Percentiles rank a stretch among this genome's conserved stretches.
Conservation (phyloP, 2,113 vertebrate genomes). For the Cavia porcellus region DNA sequence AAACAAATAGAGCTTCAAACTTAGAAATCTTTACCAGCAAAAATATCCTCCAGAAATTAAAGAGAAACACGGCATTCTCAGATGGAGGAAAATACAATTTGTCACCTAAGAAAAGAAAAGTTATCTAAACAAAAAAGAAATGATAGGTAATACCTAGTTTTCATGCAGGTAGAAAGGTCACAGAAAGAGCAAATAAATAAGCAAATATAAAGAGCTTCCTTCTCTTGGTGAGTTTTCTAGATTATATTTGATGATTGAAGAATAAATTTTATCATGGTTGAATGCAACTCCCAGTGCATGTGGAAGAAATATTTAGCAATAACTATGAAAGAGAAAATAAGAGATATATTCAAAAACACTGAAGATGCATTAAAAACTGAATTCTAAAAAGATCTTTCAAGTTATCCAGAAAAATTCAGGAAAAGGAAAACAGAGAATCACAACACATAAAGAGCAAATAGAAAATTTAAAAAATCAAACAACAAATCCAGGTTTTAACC, state of each 20-base stretch:
- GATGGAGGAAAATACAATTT: background rate
- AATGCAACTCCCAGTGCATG: background rate
- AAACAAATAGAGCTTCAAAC: background rate
- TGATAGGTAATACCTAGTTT: background rate
- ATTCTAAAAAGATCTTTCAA: background rate
- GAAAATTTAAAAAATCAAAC: constrained; percentile 24
- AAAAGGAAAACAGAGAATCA: background rate
- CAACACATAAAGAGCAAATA: background rate
- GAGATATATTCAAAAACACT: background rate
- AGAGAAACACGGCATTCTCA: background rate
- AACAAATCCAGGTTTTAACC: background rate
- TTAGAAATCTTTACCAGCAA: background rate
- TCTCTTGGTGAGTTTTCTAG: background rate
- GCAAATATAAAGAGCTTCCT: background rate
- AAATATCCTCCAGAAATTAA: background rate
- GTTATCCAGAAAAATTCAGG: background rate
- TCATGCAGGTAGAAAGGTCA: background rate
- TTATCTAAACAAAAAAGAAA: background rate
- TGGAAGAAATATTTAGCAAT: background rate
- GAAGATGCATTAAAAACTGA: background rate
- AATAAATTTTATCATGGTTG: background rate
- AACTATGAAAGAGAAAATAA: background rate
- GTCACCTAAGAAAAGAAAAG: background rate
- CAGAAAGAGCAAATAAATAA: background rate
- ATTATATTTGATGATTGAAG: background rate